Evolutionary conservation across 2,797 vertebrate genomes (phyloP).

Genomic region (Intellagama lesueurii): DNA sequence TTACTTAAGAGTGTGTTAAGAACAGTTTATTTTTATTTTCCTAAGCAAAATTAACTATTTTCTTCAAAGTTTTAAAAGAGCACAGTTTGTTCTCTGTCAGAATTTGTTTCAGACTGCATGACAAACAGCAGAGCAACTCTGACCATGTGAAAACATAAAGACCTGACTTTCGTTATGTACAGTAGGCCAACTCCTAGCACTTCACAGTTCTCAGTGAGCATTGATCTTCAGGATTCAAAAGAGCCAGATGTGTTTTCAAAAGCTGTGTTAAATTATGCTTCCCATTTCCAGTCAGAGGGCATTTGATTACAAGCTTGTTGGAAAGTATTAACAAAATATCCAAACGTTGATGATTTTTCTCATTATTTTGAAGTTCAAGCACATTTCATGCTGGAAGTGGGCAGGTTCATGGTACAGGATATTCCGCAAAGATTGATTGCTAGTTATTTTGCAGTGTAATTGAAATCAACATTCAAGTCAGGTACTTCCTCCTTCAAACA

Average conservation of each 20-base stretch:
- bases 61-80: neutral
- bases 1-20: neutral
- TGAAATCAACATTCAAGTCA: constrained; percentile 52
- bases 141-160: neutral
- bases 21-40: neutral
- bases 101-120: neutral
- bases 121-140: neutral
- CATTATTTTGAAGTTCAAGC: constrained; percentile 47
- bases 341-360: constrained; percentile 3
- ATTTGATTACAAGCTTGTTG: constrained; percentile 40
- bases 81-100: neutral
- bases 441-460: constrained; percentile 57
- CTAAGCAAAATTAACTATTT: neutral
- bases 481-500: neutral
- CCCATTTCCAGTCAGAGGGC: constrained; percentile 13
- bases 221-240: constrained; percentile 8
- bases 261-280: constrained; percentile 22
- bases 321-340: constrained; percentile 26
- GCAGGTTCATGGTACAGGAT: constrained; percentile 36
- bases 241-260: constrained; percentile 33
- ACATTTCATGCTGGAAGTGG: constrained; percentile 39
- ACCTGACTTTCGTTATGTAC: constrained; percentile 13
- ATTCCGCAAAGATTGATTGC: constrained; percentile 37
- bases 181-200: constrained; percentile 7
- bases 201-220: constrained; percentile 1